A percentile compares a stretch with the other conserved stretches of the same genome.
phyloP scores from a whole-genome alignment of 2,888 invertebrate genomes.

The Sphecodes monilicornis region DNA sequence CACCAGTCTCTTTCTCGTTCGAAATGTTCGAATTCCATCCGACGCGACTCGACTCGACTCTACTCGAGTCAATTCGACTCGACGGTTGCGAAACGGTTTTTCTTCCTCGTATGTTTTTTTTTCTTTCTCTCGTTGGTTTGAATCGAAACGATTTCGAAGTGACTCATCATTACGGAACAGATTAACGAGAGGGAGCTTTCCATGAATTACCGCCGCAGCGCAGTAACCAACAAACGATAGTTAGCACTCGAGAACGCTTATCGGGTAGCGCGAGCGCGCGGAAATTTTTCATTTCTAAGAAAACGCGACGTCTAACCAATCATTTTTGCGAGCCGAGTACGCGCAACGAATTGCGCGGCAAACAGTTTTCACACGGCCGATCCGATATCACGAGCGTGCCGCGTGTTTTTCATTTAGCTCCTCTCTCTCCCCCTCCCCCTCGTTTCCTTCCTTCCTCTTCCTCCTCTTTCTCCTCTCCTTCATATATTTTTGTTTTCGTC shows the following conservation, averaged over 20 bases:
- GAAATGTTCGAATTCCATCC: slow-evolving; percentile 31
- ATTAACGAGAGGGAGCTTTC: slow-evolving; percentile 66
- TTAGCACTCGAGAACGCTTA: slow-evolving; percentile 56
- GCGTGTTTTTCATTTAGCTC: slow-evolving; percentile 10
- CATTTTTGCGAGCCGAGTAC: slow-evolving; percentile 33
- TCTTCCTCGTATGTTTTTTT: neutral
- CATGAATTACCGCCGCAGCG: slow-evolving; percentile 60
- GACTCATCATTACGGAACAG: slow-evolving; percentile 67
- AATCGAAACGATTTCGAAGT: slow-evolving; percentile 48
- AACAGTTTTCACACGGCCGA: slow-evolving; percentile 33
- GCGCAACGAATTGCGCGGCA: neutral
- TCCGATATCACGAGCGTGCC: slow-evolving; percentile 12
- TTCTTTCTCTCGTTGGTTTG: slow-evolving; percentile 36
- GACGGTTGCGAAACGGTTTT: neutral
- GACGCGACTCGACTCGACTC: neutral
- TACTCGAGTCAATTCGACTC: too few species aligned
- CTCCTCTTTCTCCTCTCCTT: neutral
- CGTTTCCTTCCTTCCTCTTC: neutral
- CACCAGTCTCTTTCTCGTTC: neutral
- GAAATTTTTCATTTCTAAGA: slow-evolving; percentile 67
- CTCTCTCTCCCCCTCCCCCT: neutral
- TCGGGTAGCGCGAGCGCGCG: slow-evolving; percentile 44
- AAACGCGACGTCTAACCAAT: slow-evolving; percentile 45
- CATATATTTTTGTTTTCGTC: neutral
- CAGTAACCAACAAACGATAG: slow-evolving; percentile 59